Percentiles rank a stretch among this genome's conserved stretches.
phyloP scores from a whole-genome alignment of 35 echinoderm and acorn worm species.

The Heliocidaris tuberculata region DNA sequence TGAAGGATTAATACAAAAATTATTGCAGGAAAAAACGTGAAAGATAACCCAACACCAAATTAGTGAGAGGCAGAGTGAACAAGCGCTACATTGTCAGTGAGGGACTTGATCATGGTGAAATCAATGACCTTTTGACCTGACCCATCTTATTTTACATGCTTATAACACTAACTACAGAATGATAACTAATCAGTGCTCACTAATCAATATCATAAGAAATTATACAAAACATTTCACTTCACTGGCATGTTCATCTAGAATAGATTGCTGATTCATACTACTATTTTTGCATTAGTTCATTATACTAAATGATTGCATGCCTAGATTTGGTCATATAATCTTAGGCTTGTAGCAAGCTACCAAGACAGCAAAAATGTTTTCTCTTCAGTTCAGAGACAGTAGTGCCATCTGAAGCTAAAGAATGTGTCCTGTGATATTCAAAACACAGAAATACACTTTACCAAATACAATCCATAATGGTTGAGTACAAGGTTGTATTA shows the following conservation, averaged over 20 bases:
- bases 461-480: background rate
- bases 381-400: too few species aligned
- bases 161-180: background rate
- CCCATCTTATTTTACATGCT: background rate
- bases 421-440: background rate
- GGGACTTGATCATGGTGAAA: background rate
- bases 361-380: too few species aligned
- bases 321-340: too few species aligned
- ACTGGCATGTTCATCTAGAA: background rate
- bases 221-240: background rate
- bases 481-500: background rate
- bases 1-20: slow-evolving; percentile 26
- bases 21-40: slow-evolving; percentile 25
- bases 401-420: background rate
- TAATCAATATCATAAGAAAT: background rate
- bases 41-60: slow-evolving; percentile 35
- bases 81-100: slow-evolving; percentile 27
- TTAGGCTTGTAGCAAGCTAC: too few species aligned
- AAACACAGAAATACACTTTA: background rate
- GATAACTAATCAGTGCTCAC: background rate
- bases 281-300: too few species aligned
- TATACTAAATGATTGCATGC: background rate
- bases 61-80: background rate
- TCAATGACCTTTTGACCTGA: slow-evolving; percentile 26
- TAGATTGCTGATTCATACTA: too few species aligned